A percentile compares a stretch with the other conserved stretches of the same genome.
Evolutionary conservation across 1,140 invertebrate species (phyloP).

Genomic region (Druon quercuslanigerum): DNA sequence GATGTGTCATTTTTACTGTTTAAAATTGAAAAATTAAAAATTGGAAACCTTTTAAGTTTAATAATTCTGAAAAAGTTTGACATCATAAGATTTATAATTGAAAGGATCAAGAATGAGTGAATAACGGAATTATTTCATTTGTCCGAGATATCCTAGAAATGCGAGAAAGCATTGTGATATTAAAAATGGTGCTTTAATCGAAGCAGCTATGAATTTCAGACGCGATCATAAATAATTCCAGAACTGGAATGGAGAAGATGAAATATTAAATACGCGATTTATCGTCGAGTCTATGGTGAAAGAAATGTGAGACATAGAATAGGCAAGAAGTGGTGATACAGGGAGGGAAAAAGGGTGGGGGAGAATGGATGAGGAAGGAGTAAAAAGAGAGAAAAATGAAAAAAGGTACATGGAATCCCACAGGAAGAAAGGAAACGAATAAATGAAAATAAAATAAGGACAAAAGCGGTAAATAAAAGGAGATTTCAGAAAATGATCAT

Average conservation of each 20-base stretch:
- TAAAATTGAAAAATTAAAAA: no score
- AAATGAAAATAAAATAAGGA: neutral
- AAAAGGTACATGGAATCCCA: neutral
- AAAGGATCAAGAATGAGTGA: no score
- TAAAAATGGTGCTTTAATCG: slow-evolving; percentile 37
- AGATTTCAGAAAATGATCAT: no score
- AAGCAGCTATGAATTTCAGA: slow-evolving; percentile 44
- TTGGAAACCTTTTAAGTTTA: no score
- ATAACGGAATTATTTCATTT: neutral
- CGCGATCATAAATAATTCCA: slow-evolving; percentile 42
- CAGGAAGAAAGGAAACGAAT: neutral
- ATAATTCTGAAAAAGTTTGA: no score
- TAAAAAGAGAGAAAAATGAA: neutral
- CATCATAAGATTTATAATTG: no score
- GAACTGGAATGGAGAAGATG: slow-evolving; percentile 27
- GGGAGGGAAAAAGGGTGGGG: no score
- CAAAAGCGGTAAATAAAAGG: no score
- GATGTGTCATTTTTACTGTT: no score
- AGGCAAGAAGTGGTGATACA: neutral
- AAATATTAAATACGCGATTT: slow-evolving; percentile 33
- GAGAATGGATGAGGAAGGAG: no score
- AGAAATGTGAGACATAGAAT: neutral
- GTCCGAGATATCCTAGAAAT: neutral
- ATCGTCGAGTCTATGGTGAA: neutral
- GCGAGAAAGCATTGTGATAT: slow-evolving; percentile 13